Evolutionary conservation across 1,140 invertebrate genomes (phyloP).

Genomic region (Drosophila trapezifrons): DNA sequence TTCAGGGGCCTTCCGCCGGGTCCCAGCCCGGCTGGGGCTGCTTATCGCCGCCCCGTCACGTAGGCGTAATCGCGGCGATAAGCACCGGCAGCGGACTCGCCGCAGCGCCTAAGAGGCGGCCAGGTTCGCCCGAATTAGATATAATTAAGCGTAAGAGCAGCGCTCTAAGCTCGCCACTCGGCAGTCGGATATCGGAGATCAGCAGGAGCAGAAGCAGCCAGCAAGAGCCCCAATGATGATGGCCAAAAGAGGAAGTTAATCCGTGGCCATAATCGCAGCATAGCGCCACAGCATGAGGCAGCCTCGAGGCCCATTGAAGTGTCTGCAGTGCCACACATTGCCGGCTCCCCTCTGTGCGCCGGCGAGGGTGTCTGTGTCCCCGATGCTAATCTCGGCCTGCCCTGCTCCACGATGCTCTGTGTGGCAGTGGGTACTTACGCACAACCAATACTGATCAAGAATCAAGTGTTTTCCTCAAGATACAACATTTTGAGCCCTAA

Average conservation of each 20-base stretch:
- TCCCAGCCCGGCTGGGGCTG: not conserved
- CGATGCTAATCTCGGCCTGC: slow-evolving; percentile 59
- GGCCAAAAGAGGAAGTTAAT: slow-evolving; percentile 74
- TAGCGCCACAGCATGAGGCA: slow-evolving; percentile 83
- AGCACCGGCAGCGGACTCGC: slow-evolving; percentile 5
- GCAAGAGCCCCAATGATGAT: too few relatives aligned
- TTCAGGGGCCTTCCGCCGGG: not conserved
- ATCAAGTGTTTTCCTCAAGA: too few relatives aligned
- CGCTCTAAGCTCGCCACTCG: too few relatives aligned
- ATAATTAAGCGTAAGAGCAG: slow-evolving; percentile 22
- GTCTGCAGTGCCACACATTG: slow-evolving; percentile 68
- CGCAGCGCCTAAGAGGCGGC: slow-evolving; percentile 57
- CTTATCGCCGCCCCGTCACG: slow-evolving; percentile 37
- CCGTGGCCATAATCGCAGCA: slow-evolving; percentile 75
- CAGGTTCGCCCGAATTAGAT: slow-evolving; percentile 33
- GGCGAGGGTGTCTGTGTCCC: slow-evolving; percentile 26
- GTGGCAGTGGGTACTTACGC: not conserved
- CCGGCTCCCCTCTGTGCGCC: slow-evolving; percentile 27
- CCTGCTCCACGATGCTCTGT: slow-evolving; percentile 5
- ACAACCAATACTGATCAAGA: too few relatives aligned
- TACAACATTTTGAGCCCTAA: too few relatives aligned
- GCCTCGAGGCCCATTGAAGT: slow-evolving; percentile 69
- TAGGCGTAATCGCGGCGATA: slow-evolving; percentile 35
- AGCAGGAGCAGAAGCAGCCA: slow-evolving; percentile 24
- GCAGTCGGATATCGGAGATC: slow-evolving; percentile 8